Conservation (phyloP, 2,797 vertebrate species). For the Pseudocheirus occidentalis region DNA sequence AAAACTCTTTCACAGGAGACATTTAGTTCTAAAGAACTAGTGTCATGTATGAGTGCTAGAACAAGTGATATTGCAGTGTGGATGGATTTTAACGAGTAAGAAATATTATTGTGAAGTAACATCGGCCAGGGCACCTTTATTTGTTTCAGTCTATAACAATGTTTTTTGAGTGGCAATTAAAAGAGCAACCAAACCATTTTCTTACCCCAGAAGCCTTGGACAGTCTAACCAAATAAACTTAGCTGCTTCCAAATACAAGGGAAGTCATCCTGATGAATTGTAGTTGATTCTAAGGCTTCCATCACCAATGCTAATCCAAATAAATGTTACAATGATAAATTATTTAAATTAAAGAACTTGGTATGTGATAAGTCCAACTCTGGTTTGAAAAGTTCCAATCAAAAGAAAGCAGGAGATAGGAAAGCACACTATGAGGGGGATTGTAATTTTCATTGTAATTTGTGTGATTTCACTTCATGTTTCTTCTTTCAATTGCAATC, state of each 20-base stretch:
- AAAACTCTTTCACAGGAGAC: background rate
- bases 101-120: background rate
- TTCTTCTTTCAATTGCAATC: constrained; percentile 68
- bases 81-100: background rate
- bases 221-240: background rate
- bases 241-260: constrained; percentile 46
- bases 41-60: background rate
- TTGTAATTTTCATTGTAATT: constrained; percentile 69
- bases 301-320: constrained; percentile 61
- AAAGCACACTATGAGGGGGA: constrained; percentile 34
- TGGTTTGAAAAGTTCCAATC: constrained; percentile 55
- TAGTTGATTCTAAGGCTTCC: constrained; percentile 49
- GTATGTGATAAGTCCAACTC: constrained; percentile 14
- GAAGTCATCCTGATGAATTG: background rate
- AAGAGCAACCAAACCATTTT: background rate
- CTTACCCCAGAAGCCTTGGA: background rate
- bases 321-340: constrained; percentile 54
- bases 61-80: background rate
- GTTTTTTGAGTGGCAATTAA: constrained; percentile 23
- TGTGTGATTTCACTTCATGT: constrained; percentile 65
- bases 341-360: constrained; percentile 51
- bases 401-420: constrained; percentile 2
- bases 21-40: background rate
- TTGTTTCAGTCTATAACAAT: background rate
- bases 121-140: background rate